A percentile compares a stretch with the other conserved stretches of the same genome.
phyloP scores from a whole-genome alignment of 2,113 vertebrate genomes.

The Loxodonta africana region DNA sequence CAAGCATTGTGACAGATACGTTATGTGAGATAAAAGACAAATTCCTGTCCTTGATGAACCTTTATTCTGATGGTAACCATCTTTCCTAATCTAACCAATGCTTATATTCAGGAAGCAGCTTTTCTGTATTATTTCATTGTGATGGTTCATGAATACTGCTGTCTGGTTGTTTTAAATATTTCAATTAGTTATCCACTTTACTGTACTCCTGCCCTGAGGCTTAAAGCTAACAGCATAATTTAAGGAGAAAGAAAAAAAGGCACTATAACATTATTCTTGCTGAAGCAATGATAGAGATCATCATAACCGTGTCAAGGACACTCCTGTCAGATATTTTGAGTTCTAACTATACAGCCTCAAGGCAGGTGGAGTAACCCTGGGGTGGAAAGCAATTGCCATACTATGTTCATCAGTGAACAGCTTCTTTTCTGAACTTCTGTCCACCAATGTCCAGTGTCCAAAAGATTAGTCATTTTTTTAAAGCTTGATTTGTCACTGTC shows the following conservation, averaged over 20 bases:
- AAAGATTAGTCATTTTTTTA: constrained; percentile 25
- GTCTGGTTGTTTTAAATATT: constrained; percentile 75
- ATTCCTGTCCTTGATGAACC: neutral
- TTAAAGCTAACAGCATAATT: constrained; percentile 64
- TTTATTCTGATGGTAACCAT: constrained; percentile 34
- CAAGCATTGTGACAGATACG: constrained; percentile 5
- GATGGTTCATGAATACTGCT: constrained; percentile 61
- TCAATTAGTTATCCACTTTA: constrained; percentile 75
- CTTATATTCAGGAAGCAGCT: neutral
- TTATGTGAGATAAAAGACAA: constrained; percentile 2
- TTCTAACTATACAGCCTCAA: constrained; percentile 46
- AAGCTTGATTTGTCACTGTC: neutral
- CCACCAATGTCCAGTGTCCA: neutral
- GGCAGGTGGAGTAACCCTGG: constrained; percentile 30
- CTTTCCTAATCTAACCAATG: constrained; percentile 55
- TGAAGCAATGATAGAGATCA: constrained; percentile 59
- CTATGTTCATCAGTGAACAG: neutral
- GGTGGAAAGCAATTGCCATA: constrained; percentile 23
- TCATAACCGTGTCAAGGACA: constrained; percentile 70
- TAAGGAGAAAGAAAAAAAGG: constrained; percentile 67
- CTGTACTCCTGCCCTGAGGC: constrained; percentile 61
- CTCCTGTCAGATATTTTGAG: constrained; percentile 44
- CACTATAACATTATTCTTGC: constrained; percentile 46
- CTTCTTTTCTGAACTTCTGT: constrained; percentile 54
- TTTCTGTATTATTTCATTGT: constrained; percentile 58